Conservation (phyloP, 2,113 vertebrate species). For the Brachyhypopomus occidentalis region DNA sequence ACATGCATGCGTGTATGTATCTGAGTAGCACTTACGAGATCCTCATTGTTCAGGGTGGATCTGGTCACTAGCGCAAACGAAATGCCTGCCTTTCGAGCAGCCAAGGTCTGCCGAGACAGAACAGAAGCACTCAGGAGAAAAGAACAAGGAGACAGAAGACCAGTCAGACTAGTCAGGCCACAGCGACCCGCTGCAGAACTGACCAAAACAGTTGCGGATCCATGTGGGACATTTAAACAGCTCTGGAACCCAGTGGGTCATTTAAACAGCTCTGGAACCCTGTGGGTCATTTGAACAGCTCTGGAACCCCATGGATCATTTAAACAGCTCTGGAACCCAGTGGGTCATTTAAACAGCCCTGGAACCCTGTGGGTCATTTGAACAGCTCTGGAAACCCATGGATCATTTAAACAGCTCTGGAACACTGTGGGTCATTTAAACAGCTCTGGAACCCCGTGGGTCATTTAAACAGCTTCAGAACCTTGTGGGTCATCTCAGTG, state of each 20-base stretch:
- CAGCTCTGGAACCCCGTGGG: neutral
- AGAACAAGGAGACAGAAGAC: neutral
- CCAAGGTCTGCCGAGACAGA: slow-evolving; percentile 80
- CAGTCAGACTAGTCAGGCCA: neutral
- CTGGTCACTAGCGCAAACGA: slow-evolving; percentile 93
- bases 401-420: neutral
- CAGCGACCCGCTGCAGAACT: neutral
- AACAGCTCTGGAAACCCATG: too few species aligned
- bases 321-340: neutral
- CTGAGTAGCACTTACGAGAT: slow-evolving; percentile 84
- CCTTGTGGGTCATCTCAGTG: too few species aligned
- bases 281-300: neutral
- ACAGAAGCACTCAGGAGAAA: neutral
- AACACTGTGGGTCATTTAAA: too few species aligned
- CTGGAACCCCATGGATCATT: neutral
- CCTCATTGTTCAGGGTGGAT: slow-evolving; percentile 91
- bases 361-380: too few species aligned
- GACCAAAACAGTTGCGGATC: too few species aligned
- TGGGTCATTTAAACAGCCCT: neutral
- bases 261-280: neutral
- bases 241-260: neutral
- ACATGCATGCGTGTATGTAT: too few species aligned
- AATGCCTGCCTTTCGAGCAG: slow-evolving; percentile 97
- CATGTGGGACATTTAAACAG: neutral
- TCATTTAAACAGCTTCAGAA: neutral